phyloP scores from a whole-genome alignment of 2,797 vertebrate genomes.

The Sternotherus odoratus region DNA sequence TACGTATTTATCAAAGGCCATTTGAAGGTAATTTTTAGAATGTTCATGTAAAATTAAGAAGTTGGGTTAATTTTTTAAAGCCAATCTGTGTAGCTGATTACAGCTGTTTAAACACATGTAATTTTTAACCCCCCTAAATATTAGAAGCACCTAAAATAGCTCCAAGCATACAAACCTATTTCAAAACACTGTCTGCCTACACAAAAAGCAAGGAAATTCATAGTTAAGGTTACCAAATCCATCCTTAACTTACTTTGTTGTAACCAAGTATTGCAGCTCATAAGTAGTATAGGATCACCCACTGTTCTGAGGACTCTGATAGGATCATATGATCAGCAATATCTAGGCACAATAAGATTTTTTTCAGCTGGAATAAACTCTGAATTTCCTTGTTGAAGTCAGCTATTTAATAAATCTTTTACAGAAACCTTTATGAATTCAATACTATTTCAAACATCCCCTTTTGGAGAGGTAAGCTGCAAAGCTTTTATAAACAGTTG shows the following conservation, averaged over 20 bases:
- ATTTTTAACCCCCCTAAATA: slow-evolving; percentile 21
- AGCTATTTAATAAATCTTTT: neutral
- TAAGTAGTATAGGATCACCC: neutral
- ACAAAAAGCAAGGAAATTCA: slow-evolving; percentile 43
- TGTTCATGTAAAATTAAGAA: slow-evolving; percentile 27
- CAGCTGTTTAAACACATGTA: neutral
- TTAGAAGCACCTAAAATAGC: slow-evolving; percentile 5
- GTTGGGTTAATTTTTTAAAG: slow-evolving; percentile 34
- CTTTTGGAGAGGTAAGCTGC: neutral
- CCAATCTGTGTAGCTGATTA: neutral
- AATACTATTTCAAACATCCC: neutral
- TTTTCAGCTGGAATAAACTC: neutral
- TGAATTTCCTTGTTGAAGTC: neutral
- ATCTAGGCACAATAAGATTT: neutral
- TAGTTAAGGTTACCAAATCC: neutral
- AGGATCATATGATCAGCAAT: neutral
- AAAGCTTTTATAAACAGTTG: neutral
- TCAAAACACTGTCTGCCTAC: neutral
- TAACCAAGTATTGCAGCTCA: neutral
- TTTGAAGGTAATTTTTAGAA: neutral
- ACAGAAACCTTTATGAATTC: neutral
- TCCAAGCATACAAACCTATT: neutral
- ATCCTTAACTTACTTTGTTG: slow-evolving; percentile 10
- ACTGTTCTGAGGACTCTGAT: slow-evolving; percentile 32
- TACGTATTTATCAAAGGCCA: neutral